phyloP scores from a whole-genome alignment of 2,113 vertebrate species.

The Delphinus delphis region DNA sequence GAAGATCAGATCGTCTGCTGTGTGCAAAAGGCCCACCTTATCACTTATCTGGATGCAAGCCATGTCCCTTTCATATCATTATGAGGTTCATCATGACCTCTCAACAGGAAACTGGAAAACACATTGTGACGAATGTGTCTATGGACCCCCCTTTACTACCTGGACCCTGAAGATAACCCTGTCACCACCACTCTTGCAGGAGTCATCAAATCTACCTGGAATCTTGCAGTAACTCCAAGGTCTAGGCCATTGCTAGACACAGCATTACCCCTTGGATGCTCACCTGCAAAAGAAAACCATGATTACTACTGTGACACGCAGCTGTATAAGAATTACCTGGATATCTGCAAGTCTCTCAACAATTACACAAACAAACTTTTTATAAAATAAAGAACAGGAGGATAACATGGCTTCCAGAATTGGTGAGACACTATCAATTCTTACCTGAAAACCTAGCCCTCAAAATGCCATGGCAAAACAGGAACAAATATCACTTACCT shows the following conservation, averaged over 20 bases:
- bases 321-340: background rate
- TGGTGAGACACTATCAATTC: background rate
- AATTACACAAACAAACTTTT: background rate
- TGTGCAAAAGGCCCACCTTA: background rate
- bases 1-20: background rate
- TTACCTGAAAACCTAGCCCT: too few relatives aligned
- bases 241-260: background rate
- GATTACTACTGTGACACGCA: background rate
- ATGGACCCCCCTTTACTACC: background rate
- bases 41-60: background rate
- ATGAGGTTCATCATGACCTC: background rate
- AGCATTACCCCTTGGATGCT: background rate
- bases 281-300: background rate
- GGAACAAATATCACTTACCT: too few relatives aligned
- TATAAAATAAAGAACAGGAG: background rate
- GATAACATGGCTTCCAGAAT: background rate
- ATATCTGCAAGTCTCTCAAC: background rate
- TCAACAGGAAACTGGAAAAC: background rate
- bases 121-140: background rate
- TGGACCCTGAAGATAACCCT: background rate
- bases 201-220: background rate
- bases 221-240: background rate
- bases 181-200: background rate
- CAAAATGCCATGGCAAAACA: too few relatives aligned
- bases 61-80: background rate